Evolutionary conservation across 1,140 invertebrate species (phyloP), one percentile per base, ranked within the genome.

Genomic region (Heliconius congener): DNA sequence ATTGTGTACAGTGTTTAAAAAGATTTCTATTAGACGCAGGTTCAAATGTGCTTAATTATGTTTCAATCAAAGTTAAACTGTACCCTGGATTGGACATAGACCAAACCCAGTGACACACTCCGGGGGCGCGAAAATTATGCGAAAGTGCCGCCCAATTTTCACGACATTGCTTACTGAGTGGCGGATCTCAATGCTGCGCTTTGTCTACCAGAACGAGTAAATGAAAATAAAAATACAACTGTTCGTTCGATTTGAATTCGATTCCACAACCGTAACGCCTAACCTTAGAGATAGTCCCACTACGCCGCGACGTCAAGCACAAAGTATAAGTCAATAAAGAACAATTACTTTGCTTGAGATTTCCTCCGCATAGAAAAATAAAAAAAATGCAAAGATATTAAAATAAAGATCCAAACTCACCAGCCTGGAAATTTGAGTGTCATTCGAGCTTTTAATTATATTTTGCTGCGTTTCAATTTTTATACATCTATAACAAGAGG

Each of bases 381-480:
- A 60, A 19, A 30, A 27, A 27, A 27, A 66, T 13, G 5, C 27
- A 11, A 30, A 30, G 27, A 66, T 66, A 46, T 46, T 46, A 30
- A 66, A 66, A 30, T 66, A 30, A 30, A 66, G 60, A 66, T 30
- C 27, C 11, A 30, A 66, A 66, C 8, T 4, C 27, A 16, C 16
- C 60, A 27, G 11, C 27, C 9, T 30, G 23, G 27, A 66, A 66
- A 66, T 8, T n/a, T n/a, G 23, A 66, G 57, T 66, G 57, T 66
- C 57, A n/a, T 66, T 27, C 23, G 57, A 66, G 23, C 27, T 66
- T 30, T 66, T 66, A 66, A 66, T 66, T 66, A 66, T 66, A 66
- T 66, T 66, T 30, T 66, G 27, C 60, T 66, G 60, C 23, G 13
- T 30, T 5, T 11, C 0, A 23, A 66, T 27, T 30, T 30, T 66